A percentile compares a stretch with the other conserved stretches of the same genome.
Conservation (phyloP, 1,140 invertebrate species). For the Drosophila sp. region DNA sequence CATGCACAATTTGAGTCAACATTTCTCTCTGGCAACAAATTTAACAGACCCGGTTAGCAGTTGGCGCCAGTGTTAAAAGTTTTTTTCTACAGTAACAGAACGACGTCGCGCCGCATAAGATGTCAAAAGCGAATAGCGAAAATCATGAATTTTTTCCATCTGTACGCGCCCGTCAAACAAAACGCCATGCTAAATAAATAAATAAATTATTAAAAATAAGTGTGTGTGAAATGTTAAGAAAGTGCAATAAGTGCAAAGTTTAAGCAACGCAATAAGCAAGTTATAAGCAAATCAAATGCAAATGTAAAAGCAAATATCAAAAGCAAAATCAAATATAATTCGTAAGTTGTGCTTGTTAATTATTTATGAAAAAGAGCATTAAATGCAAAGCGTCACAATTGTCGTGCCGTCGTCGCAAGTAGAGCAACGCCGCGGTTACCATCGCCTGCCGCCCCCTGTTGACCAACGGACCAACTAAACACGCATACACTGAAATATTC, state of each 20-base stretch:
- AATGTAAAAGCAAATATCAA: constrained; percentile 46
- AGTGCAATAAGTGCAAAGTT: constrained; percentile 68
- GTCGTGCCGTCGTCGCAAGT: constrained; percentile 31
- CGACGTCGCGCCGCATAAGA: constrained; percentile 62
- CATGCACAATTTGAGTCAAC: constrained; percentile 48
- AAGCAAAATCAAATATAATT: constrained; percentile 57
- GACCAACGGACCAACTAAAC: constrained; percentile 38
- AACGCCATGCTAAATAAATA: constrained; percentile 33
- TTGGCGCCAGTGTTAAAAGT: constrained; percentile 50
- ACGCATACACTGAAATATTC: constrained; percentile 12
- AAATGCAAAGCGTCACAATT: constrained; percentile 45
- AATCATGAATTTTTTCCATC: constrained; percentile 49
- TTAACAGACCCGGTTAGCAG: constrained; percentile 43
- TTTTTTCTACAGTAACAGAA: constrained; percentile 51
- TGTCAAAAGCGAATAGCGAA: constrained; percentile 67
- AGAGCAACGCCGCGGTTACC: constrained; percentile 44
- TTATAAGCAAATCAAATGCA: constrained; percentile 36
- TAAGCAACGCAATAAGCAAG: constrained; percentile 23
- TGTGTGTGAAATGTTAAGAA: constrained; percentile 44
- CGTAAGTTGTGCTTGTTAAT: constrained; percentile 53
- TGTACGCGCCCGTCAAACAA: constrained; percentile 39
- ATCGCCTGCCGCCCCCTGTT: constrained; percentile 40
- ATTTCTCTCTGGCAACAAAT: constrained; percentile 23
- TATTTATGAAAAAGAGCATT: constrained; percentile 44
- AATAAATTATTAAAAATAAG: constrained; percentile 44